These are phyloP conservation scores for Meda fulgida DNA, from an alignment of 2,797 vertebrate genomes.

Conservation along the genomic window DNA sequence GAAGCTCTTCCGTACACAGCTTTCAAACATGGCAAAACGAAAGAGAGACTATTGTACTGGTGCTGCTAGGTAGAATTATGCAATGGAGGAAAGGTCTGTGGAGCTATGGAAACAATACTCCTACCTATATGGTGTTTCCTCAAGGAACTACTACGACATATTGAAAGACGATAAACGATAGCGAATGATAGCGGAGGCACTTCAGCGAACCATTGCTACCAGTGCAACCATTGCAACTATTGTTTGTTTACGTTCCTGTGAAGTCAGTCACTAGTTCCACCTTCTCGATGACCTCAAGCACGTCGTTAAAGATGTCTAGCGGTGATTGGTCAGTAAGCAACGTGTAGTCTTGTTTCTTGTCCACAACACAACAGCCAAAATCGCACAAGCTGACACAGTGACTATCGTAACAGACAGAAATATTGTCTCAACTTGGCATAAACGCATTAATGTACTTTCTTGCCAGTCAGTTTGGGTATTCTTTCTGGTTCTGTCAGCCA, in stretches of 20 bases:
- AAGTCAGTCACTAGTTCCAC: neutral
- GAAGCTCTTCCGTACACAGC: neutral
- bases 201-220: too few relatives aligned
- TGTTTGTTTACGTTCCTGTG: neutral
- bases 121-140: neutral
- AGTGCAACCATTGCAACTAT: neutral
- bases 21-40: neutral
- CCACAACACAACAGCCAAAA: neutral
- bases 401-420: neutral
- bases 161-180: neutral
- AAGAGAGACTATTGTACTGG: neutral
- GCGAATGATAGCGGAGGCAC: neutral
- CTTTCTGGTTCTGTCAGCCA: neutral
- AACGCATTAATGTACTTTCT: neutral
- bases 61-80: neutral
- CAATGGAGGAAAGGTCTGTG: neutral
- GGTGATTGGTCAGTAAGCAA: neutral
- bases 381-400: neutral
- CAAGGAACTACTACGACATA: neutral
- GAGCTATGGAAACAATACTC: neutral
- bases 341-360: neutral
- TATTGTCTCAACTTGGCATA: neutral
- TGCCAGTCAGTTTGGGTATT: conserved; percentile 3
- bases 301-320: neutral
- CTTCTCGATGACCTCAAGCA: neutral